phyloP scores from a whole-genome alignment of 2,113 vertebrate genomes.

The Odobenus rosmarus region DNA sequence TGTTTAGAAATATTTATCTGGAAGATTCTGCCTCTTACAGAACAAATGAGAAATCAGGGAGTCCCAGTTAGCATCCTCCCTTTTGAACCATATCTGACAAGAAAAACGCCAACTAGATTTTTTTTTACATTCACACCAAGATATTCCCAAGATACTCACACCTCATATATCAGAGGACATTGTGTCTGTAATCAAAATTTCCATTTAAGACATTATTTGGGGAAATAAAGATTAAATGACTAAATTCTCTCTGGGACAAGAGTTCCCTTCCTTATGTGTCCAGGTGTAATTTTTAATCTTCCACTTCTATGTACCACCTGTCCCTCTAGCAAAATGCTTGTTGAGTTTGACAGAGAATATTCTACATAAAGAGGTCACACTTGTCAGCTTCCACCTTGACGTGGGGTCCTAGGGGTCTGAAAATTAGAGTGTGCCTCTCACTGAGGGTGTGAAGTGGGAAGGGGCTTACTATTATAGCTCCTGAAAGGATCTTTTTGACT shows the following conservation, averaged over 20 bases:
- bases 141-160: neutral
- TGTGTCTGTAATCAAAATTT: neutral
- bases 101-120: neutral
- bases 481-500: slow-evolving; percentile 63
- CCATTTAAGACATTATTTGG: slow-evolving; percentile 9
- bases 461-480: slow-evolving; percentile 52
- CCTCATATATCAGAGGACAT: neutral
- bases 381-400: neutral
- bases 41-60: neutral
- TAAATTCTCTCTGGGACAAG: neutral
- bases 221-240: neutral
- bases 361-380: slow-evolving; percentile 37
- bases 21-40: neutral
- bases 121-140: neutral
- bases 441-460: slow-evolving; percentile 55
- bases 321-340: neutral
- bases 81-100: neutral
- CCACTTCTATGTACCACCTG: neutral
- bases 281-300: slow-evolving; percentile 6
- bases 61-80: neutral
- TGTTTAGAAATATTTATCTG: neutral
- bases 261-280: neutral
- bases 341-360: neutral
- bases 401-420: neutral
- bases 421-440: slow-evolving; percentile 62